Evolutionary conservation across 2,797 vertebrate species (phyloP).

Genomic region (Crocodylus rhombifer): DNA sequence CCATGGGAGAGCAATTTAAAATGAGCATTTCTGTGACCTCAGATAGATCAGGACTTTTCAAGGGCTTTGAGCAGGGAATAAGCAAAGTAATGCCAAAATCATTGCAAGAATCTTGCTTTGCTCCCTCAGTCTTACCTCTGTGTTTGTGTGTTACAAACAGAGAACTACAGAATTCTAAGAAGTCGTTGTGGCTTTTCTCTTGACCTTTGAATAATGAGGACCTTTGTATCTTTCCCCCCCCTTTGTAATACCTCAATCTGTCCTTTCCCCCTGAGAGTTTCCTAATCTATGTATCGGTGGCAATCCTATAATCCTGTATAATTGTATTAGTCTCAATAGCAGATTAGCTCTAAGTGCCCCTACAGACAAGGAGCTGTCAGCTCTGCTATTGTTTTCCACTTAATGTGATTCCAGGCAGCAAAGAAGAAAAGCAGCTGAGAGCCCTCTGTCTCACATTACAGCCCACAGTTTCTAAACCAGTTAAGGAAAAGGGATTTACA

Average conservation of each 20-base stretch:
- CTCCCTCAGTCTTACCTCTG: background rate
- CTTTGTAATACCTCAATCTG: slow-evolving; percentile 49
- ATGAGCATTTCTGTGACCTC: background rate
- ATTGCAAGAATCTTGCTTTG: background rate
- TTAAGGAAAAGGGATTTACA: slow-evolving; percentile 87
- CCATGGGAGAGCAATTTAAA: background rate
- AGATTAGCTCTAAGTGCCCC: slow-evolving; percentile 84
- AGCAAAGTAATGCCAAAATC: background rate
- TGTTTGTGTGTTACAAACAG: background rate
- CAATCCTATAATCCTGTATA: slow-evolving; percentile 82
- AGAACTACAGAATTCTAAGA: accelerated
- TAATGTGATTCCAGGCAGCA: slow-evolving; percentile 83
- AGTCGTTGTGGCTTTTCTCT: slow-evolving; percentile 15
- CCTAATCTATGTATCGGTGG: slow-evolving; percentile 78
- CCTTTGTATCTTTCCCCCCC: background rate
- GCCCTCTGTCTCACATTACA: slow-evolving; percentile 82
- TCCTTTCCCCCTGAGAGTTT: slow-evolving; percentile 60
- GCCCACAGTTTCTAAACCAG: slow-evolving; percentile 85
- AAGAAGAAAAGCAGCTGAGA: slow-evolving; percentile 80
- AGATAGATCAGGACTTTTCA: background rate
- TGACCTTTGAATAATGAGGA: slow-evolving; percentile 41
- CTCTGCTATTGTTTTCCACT: slow-evolving; percentile 83
- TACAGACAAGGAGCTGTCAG: slow-evolving; percentile 82
- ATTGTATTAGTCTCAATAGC: slow-evolving; percentile 85
- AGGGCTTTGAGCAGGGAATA: background rate